Percentiles rank a stretch among this genome's conserved stretches.
These are phyloP conservation scores for human (Homo sapiens) DNA, from an alignment of 2,113 vertebrate species.

Conservation along the genomic window GRCh38 chr6:165449501-165450000, in stretches of 20 bases:
- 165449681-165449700: neutral
- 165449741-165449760: neutral
- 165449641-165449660: rapidly evolving
- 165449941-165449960: neutral
- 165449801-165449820: neutral
- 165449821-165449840: neutral
- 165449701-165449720: neutral
- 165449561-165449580: neutral
- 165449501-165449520: neutral
- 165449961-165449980: neutral
- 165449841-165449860: neutral
- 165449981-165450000: neutral
- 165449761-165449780: neutral
- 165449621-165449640: neutral
- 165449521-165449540: too few species aligned
- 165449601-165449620: neutral
- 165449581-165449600: too few species aligned
- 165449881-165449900: neutral
- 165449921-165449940: neutral
- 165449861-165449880: neutral
- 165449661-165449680: too few species aligned
- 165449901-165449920: neutral
- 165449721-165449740: neutral
- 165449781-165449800: neutral
- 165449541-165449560: too few species aligned